Evolutionary conservation across 2,113 vertebrate genomes (phyloP).

Genomic region (Cromileptes altivelis): DNA sequence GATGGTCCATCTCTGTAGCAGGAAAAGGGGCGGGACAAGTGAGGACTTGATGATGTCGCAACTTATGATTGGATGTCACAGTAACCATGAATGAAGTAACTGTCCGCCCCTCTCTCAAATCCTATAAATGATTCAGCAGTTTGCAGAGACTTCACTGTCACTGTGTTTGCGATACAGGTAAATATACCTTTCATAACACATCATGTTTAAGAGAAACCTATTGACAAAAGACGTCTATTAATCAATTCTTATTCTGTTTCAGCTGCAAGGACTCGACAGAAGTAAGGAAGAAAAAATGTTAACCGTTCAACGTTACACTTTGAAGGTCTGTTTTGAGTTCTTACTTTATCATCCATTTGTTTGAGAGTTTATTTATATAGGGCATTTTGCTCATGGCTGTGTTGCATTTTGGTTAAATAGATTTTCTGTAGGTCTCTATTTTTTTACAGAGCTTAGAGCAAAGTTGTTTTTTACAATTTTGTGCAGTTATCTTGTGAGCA

Average conservation of each 20-base stretch:
- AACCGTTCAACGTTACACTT: background rate
- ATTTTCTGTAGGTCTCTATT: background rate
- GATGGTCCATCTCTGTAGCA: no score
- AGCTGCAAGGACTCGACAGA: background rate
- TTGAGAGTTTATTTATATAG: no score
- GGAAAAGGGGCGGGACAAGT: no score
- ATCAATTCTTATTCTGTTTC: background rate
- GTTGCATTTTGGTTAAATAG: background rate
- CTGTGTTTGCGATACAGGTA: background rate
- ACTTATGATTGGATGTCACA: no score
- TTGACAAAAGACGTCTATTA: background rate
- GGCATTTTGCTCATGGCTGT: no score
- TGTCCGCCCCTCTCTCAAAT: background rate
- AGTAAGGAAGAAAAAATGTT: background rate
- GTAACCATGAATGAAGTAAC: no score
- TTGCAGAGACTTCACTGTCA: background rate
- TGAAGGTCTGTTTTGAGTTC: conserved; percentile 2
- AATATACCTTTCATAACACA: background rate
- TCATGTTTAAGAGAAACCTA: background rate
- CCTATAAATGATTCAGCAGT: conserved; percentile 3
- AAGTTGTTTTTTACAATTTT: background rate
- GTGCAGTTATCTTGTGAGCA: no score
- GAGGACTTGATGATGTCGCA: no score
- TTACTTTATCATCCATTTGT: background rate
- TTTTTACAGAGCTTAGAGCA: background rate